Base-by-base conservation (phyloP, 2,797 vertebrate species). In the Hephaestus fuliginosus region DNA sequence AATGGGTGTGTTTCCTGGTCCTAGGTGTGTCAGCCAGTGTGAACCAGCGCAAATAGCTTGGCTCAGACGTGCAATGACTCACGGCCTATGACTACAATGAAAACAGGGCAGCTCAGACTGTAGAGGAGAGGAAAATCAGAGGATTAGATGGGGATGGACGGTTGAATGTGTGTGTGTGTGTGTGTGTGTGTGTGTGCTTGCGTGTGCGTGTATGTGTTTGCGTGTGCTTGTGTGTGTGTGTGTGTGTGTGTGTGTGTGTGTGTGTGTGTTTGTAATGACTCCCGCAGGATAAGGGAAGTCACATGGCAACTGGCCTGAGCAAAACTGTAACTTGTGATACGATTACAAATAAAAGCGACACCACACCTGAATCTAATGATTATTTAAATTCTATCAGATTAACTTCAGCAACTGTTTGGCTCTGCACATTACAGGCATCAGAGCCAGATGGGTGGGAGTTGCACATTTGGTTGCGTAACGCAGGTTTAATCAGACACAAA, bases 1-100 rank as follows among this genome's bases (percentile, higher is more conserved):
- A 93, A 90, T 86, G 95, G 95, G 95, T 94, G 94, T 95, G 95
- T 95, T 95, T 94, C 94, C 94, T 94, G 89, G 82, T 89, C 82
- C 48, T 94, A 96, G 95, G 95, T 96, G 95, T 96, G 95, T 94
- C 95, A 91, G 77, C 90, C 90, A 93, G 91, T 90, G 91, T 92
- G 92, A 94, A 94, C 88, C 90, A 94, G 92, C 43, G 78, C 86
- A 93, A 95, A 95, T 90, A 95, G 89, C 92, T 94, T 92, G 92
- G 93, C 89, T 89, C 85, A 89, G 91, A 85, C 75, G 60, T 74
- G 63, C 81, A 39, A 88, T 95, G 95, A 96, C 92, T 96, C 96
- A 96, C 77, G 15, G 87, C 63, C 78, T 80, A 87, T 92, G 92
- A 92, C 93, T 89, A 94, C 91, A 95, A 94, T 91, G 67, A 94